These are phyloP conservation scores for Alsophila aescularia DNA, from an alignment of 2,888 invertebrate genomes.

Conservation along the genomic window DNA sequence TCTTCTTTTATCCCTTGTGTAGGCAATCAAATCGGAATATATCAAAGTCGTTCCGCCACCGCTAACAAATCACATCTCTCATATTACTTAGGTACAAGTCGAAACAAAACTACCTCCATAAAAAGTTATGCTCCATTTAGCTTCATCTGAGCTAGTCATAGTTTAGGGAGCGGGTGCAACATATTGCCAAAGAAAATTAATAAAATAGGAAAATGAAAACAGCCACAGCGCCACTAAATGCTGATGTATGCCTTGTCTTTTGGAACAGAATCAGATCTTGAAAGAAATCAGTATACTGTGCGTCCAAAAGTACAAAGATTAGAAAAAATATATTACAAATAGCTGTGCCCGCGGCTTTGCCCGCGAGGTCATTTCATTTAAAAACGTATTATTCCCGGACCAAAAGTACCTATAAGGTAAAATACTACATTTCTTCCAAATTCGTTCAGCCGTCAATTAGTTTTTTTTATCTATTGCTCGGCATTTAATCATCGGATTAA, in stretches of 20 bases:
- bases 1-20: background rate
- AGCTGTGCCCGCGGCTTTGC: too few relatives aligned
- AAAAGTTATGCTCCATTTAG: constrained; percentile 77
- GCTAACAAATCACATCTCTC: constrained; percentile 27
- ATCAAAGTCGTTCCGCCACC: background rate
- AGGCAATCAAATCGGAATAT: background rate
- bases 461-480: too few relatives aligned
- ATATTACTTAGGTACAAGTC: constrained; percentile 59
- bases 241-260: constrained; percentile 16
- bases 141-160: constrained; percentile 68
- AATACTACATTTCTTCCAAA: too few relatives aligned
- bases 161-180: constrained; percentile 75
- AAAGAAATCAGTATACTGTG: background rate
- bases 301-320: too few relatives aligned
- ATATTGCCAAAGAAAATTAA: constrained; percentile 77
- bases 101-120: constrained; percentile 69
- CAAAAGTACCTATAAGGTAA: too few relatives aligned
- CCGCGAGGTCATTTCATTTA: too few relatives aligned
- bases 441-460: too few relatives aligned
- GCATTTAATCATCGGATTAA: too few relatives aligned
- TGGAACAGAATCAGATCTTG: background rate
- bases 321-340: too few relatives aligned
- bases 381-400: too few relatives aligned
- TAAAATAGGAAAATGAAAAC: constrained; percentile 62
- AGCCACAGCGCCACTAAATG: constrained; percentile 10